phyloP scores from a whole-genome alignment of 2,113 vertebrate genomes.

The Neomonachus schauinslandi region DNA sequence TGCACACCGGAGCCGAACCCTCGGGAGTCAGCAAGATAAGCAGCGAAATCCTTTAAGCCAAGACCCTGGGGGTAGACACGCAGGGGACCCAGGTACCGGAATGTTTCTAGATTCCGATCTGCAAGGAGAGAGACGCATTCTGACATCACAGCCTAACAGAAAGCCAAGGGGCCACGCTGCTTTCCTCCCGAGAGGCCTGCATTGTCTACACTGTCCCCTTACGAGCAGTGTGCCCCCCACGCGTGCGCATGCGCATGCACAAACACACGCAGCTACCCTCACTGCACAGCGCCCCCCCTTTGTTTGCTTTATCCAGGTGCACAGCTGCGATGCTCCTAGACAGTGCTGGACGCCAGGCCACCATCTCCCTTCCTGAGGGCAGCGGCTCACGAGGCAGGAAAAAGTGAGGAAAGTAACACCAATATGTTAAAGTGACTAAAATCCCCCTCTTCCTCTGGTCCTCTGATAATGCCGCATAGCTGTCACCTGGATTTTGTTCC shows the following conservation, averaged over 20 bases:
- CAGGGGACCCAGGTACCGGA: neutral
- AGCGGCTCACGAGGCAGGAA: neutral
- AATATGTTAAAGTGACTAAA: neutral
- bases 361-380: neutral
- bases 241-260: rapidly evolving
- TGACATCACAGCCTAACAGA: neutral
- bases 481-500: neutral
- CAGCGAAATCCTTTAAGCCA: conserved; percentile 38
- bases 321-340: neutral
- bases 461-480: neutral
- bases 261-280: neutral
- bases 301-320: neutral
- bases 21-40: neutral
- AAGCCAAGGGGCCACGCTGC: neutral
- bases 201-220: too few relatives aligned
- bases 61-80: neutral
- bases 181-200: too few relatives aligned
- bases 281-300: neutral
- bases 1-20: rapidly evolving
- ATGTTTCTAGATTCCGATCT: neutral
- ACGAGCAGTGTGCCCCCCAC: neutral
- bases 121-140: neutral
- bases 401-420: neutral
- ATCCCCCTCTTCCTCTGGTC: neutral
- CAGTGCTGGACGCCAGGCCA: neutral